Base-by-base conservation (phyloP, 1,140 invertebrate genomes). In the Cotesia typhae region DNA sequence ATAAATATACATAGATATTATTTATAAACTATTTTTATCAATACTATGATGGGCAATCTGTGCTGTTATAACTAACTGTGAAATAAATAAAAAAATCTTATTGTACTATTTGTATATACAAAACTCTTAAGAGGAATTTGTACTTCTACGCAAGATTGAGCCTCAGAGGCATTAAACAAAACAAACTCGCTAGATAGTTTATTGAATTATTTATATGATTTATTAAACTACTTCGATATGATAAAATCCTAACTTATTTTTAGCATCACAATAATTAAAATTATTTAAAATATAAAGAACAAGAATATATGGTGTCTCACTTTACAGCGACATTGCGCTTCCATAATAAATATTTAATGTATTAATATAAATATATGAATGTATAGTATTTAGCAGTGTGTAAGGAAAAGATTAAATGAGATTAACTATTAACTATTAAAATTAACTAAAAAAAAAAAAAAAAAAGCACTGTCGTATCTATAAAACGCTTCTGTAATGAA, bases 281-380 rank as follows among this genome's bases (percentile, higher is more conserved):
- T 9, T 47, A 47, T 47, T 47, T 47, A 47, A 47, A 47, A 47
- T 7, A 6, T 17, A 55, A 55, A 51, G 12, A 51, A 9, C 12
- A 55, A 55, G 17, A n/a, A 14, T 55, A 55, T 5, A 37, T 36
- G 47, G 51, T 64, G 51, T 12, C 41, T 35, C 57, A 61, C 60
- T 71, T 38, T 38, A 61, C 38, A 61, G 67, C 57, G n/a, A 71
- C 53, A 14, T 53, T 51, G 69, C 69, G 69, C 69, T 71, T 71
- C 69, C 69, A 71, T 71, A 64, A 71, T 71, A 64, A 36, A 14
- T 10, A 57, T 35, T 57, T 52, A 65, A 65, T 41, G 37, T 41
- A 65, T 38, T 37, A 41, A 65, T 10, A 65, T 66, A 51, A 14
- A 52, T 55, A 52, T 55, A 55, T n/a, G 53, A 60, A 60, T 36